Evolutionary conservation across 2,888 invertebrate species (phyloP), one percentile per base, ranked within the genome.

Genomic region (Perithous albicinctus): DNA sequence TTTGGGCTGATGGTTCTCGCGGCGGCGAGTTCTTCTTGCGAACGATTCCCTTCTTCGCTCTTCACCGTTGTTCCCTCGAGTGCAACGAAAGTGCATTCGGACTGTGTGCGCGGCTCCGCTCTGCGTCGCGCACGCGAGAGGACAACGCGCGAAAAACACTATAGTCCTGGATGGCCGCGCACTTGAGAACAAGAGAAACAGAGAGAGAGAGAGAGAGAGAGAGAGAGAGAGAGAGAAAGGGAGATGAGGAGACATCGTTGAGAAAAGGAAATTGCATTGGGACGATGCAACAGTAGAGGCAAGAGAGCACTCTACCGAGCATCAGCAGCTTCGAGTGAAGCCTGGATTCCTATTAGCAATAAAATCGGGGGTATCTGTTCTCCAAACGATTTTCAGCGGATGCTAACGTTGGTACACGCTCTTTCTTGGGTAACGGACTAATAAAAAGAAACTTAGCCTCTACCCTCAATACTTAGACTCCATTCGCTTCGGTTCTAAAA

Each of bases 311-410:
- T 10, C 12, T 10, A 66, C 15, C 29, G n/a, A 67, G 15, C 66
- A 18, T 3, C 26, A n/a, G 15, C n/a, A 41, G 54, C 54, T n/a
- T 38, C 69, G 54, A 15, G 54, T 43, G 41, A 7, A 32, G 15
- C 23, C 88, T 82, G 85, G 85, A 88, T 87, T 89, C 86, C 89
- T 89, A 90, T 90, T 90, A 90, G 89, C 90, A 90, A 90, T 90
- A 89, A 90, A 90, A 88, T 89, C 86, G 85, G 51, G 35, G 75
- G 61, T 51, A 59, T 82, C 70, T 15, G 23, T 46, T 67, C 73
- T 79, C 78, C 81, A 80, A 85, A 83, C 84, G 78, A 83, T 85
- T 82, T 84, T 70, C 80, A 82, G 61, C 73, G 78, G 41, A 46
- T 72, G 41, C 56, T n/a, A n/a, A 20, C 26, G 18, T 32, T 18